Evolutionary conservation across 2,888 invertebrate species (phyloP).

Genomic region (Yponomeuta malinellus): DNA sequence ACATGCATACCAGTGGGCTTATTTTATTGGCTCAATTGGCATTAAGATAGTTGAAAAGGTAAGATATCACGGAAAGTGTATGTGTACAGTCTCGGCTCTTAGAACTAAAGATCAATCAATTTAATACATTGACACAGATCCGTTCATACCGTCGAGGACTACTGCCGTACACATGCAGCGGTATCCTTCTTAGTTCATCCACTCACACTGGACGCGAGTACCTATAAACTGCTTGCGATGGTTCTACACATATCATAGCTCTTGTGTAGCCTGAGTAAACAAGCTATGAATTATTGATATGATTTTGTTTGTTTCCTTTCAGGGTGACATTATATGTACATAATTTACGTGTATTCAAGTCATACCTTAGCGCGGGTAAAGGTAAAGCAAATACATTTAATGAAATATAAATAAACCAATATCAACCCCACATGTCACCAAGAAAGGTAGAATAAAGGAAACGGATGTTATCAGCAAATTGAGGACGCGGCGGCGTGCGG

Average conservation of each 20-base stretch:
- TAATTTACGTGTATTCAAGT: too few species aligned
- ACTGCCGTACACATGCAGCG: background rate
- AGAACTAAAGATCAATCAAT: background rate
- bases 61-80: background rate
- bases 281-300: background rate
- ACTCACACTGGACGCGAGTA: background rate
- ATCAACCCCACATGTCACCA: too few species aligned
- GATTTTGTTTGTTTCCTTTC: background rate
- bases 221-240: background rate
- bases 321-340: background rate
- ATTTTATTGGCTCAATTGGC: too few species aligned
- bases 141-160: background rate
- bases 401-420: too few species aligned
- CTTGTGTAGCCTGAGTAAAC: background rate
- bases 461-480: slow-evolving; percentile 1
- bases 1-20: too few species aligned
- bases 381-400: too few species aligned
- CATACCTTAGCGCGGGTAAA: too few species aligned
- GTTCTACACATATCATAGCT: background rate
- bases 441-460: background rate
- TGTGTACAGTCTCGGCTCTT: background rate
- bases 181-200: background rate
- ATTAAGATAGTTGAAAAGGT: too few species aligned
- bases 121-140: background rate
- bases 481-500: background rate